Evolutionary conservation across 2,797 vertebrate genomes (phyloP), one percentile per base, ranked within the genome.

Genomic region (Odontamblyopus rebecca): DNA sequence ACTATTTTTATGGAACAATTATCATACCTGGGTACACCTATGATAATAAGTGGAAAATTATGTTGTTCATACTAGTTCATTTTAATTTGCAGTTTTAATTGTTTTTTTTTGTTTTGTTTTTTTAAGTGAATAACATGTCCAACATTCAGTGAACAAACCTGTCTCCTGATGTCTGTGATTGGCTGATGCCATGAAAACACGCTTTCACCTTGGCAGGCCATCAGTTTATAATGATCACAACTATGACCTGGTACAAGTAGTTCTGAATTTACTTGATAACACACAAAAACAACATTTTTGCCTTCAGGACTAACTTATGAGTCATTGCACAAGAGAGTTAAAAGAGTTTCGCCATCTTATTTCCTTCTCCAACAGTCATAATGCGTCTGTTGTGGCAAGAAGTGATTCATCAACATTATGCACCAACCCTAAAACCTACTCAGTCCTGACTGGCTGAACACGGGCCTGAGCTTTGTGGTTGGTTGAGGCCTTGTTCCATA

Each of bases 401-500:
- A 44, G 62, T 64, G 38, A 64, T 16, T 50, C 63, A 15, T 48
- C 18, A 27, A 19, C 48, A 51, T 67, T n/a, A 19, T 19, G 6
- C 6, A 50, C 5, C 16, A 30, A 51, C 26, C 44, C 62, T 67
- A 41, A 9, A 62, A 53, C n/a, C 2, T 6, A 11, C 68, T 44
- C 29, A 56, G 27, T 53, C 2, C 11, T 13, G 60, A 86, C 85
- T 89, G 86, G 85, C 65, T 71, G 38, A 62, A 2, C 2, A 4
- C 19, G 16, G 74, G 53, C 70, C 77, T 12, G 54, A 23, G 3
- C 48, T 67, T 66, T 73, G 69, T 79, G 77, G 85, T 86, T 86
- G 85, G 88, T 69, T 80, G 62, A 72, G 26, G 38, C 15, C 26
- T 0, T 3, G 74, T 76, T 44, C 51, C 88, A 90, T 62, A 27